Evolutionary conservation across 2,888 invertebrate species (phyloP).

Genomic region (Rotaria magnacalcarata): DNA sequence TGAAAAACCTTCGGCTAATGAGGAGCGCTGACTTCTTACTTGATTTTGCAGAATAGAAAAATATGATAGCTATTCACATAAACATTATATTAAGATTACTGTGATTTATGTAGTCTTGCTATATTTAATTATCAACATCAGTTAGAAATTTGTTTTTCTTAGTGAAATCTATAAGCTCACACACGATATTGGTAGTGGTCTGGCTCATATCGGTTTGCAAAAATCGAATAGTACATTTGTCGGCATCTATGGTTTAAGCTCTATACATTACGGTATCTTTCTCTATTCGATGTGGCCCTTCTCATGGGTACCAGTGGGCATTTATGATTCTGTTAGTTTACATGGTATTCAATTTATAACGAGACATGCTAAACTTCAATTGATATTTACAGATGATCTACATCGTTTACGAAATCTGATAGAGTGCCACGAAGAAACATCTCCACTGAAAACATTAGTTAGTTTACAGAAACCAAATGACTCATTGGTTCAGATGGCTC

Average conservation of each 20-base stretch:
- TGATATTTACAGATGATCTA: constrained; percentile 82
- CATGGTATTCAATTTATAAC: constrained; percentile 41
- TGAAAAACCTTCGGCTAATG: too few species aligned
- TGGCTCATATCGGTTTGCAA: constrained; percentile 72
- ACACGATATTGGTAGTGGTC: constrained; percentile 81
- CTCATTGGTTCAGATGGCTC: constrained; percentile 75
- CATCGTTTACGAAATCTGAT: constrained; percentile 77
- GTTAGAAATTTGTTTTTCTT: too few species aligned
- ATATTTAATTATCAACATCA: too few species aligned
- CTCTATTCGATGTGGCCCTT: constrained; percentile 33
- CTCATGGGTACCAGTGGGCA: constrained; percentile 42
- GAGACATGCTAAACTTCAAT: constrained; percentile 68
- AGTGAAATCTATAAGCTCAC: constrained; percentile 59
- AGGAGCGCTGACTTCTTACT: too few species aligned
- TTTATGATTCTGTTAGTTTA: constrained; percentile 41
- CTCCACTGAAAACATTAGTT: constrained; percentile 73
- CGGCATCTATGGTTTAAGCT: constrained; percentile 87
- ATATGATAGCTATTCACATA: too few species aligned
- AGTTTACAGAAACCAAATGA: constrained; percentile 74
- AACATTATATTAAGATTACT: too few species aligned
- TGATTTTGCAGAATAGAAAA: too few species aligned
- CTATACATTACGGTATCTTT: constrained; percentile 66
- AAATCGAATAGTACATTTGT: constrained; percentile 65
- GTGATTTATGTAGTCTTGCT: too few species aligned
- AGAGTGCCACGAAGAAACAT: constrained; percentile 70